These are phyloP conservation scores for Ptychoptera contaminata DNA, from an alignment of 2,888 invertebrate species.

Conservation along the genomic window DNA sequence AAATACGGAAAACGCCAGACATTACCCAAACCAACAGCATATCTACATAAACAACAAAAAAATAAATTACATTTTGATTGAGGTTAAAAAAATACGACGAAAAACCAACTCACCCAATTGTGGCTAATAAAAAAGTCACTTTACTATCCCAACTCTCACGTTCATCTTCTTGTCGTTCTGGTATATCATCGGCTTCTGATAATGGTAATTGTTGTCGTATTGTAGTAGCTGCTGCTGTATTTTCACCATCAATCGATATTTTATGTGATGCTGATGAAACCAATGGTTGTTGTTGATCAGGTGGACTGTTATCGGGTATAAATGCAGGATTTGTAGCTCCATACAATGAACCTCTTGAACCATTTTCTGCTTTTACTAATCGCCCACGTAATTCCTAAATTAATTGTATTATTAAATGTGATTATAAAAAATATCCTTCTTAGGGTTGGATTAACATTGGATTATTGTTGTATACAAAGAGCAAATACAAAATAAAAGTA, in stretches of 20 bases:
- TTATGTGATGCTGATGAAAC: conserved; percentile 15
- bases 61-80: not conserved
- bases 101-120: conserved; percentile 45
- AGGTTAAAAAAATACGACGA: not conserved
- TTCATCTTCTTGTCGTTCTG: conserved; percentile 57
- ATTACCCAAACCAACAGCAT: conserved; percentile 87
- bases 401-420: not conserved
- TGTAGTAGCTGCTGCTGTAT: conserved; percentile 17
- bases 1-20: conserved; percentile 93
- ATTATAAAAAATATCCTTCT: not conserved
- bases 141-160: conserved; percentile 89
- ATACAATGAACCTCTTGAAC: conserved; percentile 46
- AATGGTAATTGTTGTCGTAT: conserved; percentile 31
- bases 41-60: conserved; percentile 25
- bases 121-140: conserved; percentile 78
- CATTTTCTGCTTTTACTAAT: conserved; percentile 53
- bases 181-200: conserved; percentile 36
- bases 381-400: conserved; percentile 57
- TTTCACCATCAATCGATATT: conserved; percentile 3
- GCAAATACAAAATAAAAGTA: no score
- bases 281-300: conserved; percentile 15
- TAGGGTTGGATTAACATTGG: not conserved
- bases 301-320: conserved; percentile 24
- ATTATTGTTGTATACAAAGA: no score
- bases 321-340: conserved; percentile 81